These are phyloP conservation scores for Yponomeuta sedellus DNA, from an alignment of 2,888 invertebrate genomes.

Conservation along the genomic window DNA sequence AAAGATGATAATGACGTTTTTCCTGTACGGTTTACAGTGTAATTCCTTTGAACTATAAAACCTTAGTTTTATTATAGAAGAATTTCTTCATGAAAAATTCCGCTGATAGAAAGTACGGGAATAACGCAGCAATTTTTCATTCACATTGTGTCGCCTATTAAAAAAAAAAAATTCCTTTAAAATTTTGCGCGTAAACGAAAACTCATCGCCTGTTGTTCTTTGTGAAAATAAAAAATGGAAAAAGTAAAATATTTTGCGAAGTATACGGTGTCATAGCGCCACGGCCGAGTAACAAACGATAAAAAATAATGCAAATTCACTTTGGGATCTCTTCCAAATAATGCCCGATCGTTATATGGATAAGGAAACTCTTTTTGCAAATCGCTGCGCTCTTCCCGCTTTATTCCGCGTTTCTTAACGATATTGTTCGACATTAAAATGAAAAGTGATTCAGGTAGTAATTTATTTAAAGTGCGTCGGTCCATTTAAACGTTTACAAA, in stretches of 20 bases:
- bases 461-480: constrained; percentile 52
- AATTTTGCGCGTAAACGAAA: constrained; percentile 43
- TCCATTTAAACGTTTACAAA: constrained; percentile 57
- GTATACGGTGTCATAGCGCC: constrained; percentile 54
- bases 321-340: constrained; percentile 38
- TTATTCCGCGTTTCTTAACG: constrained; percentile 39
- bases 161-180: constrained; percentile 41
- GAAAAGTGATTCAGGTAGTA: constrained; percentile 66
- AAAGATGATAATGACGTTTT: too few species aligned
- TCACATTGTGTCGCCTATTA: constrained; percentile 31
- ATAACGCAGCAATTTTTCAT: constrained; percentile 63
- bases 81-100: constrained; percentile 12
- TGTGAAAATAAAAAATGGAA: constrained; percentile 19
- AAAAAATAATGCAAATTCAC: constrained; percentile 71
- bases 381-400: constrained; percentile 43
- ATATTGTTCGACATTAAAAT: constrained; percentile 56
- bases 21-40: too few species aligned
- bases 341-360: constrained; percentile 63
- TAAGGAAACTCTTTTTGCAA: constrained; percentile 66
- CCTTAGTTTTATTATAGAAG: background rate
- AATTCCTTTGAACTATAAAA: background rate
- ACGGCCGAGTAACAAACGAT: constrained; percentile 30
- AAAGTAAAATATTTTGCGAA: constrained; percentile 41
- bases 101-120: constrained; percentile 22
- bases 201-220: constrained; percentile 53